These are phyloP conservation scores for Ciconia maguari DNA, from an alignment of 2,113 vertebrate genomes.

Conservation along the genomic window DNA sequence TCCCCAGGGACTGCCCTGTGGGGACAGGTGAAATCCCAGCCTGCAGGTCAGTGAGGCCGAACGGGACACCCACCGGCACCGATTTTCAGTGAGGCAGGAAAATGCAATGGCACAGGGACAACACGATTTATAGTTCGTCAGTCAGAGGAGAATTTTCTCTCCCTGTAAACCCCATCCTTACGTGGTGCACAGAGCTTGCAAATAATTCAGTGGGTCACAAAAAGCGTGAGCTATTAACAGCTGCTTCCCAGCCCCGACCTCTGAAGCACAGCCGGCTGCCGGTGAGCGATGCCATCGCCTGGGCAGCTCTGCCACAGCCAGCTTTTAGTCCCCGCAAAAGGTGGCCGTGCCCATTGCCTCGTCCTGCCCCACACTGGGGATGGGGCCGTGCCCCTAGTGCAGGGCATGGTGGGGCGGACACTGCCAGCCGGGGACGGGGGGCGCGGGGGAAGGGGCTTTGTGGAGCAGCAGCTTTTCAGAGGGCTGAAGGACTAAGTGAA, in stretches of 20 bases:
- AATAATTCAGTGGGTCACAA: background rate
- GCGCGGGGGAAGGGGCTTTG: background rate
- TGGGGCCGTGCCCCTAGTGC: background rate
- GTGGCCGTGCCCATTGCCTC: accelerated
- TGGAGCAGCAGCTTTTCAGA: background rate
- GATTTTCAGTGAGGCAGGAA: background rate
- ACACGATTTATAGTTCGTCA: background rate
- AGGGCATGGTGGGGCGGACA: accelerated
- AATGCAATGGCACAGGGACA: accelerated
- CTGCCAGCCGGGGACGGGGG: accelerated
- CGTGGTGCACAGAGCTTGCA: accelerated
- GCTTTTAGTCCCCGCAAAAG: accelerated
- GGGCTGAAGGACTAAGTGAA: background rate
- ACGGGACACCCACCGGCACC: accelerated
- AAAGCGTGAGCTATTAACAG: background rate
- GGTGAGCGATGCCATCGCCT: accelerated
- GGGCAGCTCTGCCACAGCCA: background rate
- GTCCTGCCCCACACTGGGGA: background rate
- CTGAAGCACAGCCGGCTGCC: background rate
- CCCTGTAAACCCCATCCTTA: background rate
- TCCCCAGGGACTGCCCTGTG: background rate
- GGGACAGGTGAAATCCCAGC: background rate
- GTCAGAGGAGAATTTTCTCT: background rate
- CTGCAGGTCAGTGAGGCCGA: background rate
- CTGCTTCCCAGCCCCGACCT: background rate